Base-by-base conservation (phyloP, 2,113 vertebrate genomes). In the Phocoena sinus region DNA sequence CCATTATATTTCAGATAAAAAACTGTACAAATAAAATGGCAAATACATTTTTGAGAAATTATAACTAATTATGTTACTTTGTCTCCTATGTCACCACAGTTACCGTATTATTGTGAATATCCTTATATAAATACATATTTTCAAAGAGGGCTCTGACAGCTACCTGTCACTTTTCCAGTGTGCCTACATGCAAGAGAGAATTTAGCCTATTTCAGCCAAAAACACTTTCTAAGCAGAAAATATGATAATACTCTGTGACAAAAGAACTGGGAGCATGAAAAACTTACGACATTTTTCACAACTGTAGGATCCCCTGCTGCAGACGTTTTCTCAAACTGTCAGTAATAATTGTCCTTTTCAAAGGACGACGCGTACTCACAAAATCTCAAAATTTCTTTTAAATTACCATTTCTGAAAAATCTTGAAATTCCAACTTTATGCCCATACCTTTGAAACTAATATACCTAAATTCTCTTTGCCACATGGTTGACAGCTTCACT, bases 341-440 rank as follows among this genome's bases (percentile, higher is more conserved):
- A 93, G 65, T 60, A 74, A 88, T 89, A 85, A 93, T 68, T 53
- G 15, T 53, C 53, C 63, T 80, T 87, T 94, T 62, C 38, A 89
- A 90, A 44, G 73, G 17, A 85, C 15, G 6, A 36, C 26, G 6
- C 33, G 50, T 68, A 53, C 23, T 76, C 71, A 53, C 1, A n/a
- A 92, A 87, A 94, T 50, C 60, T 79, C 33, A 70, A 80, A 87
- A 63, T 79, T 86, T 93, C 81, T 85, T 62, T 67, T 85, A 76
- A 84, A 84, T 91, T 62, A 73, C 53, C 53, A 63, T 85, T 94
- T 95, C 90, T 53, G 73, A 95, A 92, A 95, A 91, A 82, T n/a
- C 15, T 56, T 82, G 33, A 94, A 84, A 94, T 89, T 41, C 15
- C 17, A 38, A 74, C 47, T 67, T 88, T 47, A 47, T 36, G 10